Percentiles rank a stretch among this genome's conserved stretches.
Conservation (phyloP, 30 jellyfish, hydroid and myxozoan genomes). For the Rhopilema esculentum region DNA sequence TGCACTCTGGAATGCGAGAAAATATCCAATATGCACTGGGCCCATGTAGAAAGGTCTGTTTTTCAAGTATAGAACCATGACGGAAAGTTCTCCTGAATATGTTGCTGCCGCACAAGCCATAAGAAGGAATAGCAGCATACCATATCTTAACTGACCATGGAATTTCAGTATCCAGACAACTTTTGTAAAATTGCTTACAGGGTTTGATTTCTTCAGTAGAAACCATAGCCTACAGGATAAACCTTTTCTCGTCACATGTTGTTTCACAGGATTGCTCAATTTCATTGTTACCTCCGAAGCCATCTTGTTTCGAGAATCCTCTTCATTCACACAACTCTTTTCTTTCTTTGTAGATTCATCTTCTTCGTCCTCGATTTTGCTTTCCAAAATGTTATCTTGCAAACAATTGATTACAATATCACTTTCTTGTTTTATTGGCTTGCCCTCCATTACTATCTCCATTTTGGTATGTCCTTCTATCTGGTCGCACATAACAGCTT, state of each 20-base stretch:
- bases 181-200: neutral
- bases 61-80: constrained; percentile 9
- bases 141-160: neutral
- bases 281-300: neutral
- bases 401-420: too few relatives aligned
- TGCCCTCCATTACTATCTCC: neutral
- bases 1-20: constrained; percentile 3
- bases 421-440: too few relatives aligned
- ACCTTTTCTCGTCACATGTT: neutral
- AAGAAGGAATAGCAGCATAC: neutral
- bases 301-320: too few relatives aligned
- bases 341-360: too few relatives aligned
- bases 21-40: neutral
- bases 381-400: too few relatives aligned
- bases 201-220: neutral
- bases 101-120: neutral
- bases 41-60: constrained; percentile 9
- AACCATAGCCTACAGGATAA: neutral
- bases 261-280: neutral
- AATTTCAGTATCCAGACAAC: neutral
- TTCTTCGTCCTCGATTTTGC: too few relatives aligned
- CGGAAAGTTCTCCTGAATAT: neutral
- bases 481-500: too few relatives aligned
- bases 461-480: neutral
- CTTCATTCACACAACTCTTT: too few relatives aligned